A percentile compares a stretch with the other conserved stretches of the same genome.
These are phyloP conservation scores for Osmerus eperlanus DNA, from an alignment of 2,113 vertebrate species.

Conservation along the genomic window DNA sequence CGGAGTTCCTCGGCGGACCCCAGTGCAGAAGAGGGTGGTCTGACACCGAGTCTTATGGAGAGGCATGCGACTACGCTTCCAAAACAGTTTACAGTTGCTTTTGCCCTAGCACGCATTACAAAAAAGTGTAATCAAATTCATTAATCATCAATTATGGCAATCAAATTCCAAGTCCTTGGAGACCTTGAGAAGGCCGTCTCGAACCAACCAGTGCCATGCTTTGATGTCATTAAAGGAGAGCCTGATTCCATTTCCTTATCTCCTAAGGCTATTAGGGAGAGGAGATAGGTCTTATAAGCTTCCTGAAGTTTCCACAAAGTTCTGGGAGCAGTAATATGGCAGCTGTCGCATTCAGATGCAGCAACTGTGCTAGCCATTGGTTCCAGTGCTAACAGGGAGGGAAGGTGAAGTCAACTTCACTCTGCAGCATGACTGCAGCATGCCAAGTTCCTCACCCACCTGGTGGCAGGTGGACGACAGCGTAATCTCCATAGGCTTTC, in stretches of 20 bases:
- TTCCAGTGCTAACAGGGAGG: constrained; percentile 44
- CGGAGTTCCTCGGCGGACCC: not conserved
- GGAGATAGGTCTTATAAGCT: constrained; percentile 41
- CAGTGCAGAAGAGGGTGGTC: not conserved
- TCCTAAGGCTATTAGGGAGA: constrained; percentile 31
- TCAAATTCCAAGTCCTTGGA: too few species aligned
- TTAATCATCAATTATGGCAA: too few species aligned
- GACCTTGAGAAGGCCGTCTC: too few species aligned
- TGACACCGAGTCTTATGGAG: too few species aligned
- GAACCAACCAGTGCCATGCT: not conserved
- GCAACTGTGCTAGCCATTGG: constrained; percentile 23
- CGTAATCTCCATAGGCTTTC: constrained; percentile 69
- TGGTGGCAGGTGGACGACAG: constrained; percentile 70
- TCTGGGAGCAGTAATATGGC: constrained; percentile 63
- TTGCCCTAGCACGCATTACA: too few species aligned
- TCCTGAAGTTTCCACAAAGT: constrained; percentile 65
- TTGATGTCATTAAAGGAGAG: constrained; percentile 13
- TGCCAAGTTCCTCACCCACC: constrained; percentile 60
- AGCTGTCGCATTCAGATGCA: constrained; percentile 59
- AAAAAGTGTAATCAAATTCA: too few species aligned
- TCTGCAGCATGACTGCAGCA: constrained; percentile 67
- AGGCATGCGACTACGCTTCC: too few species aligned
- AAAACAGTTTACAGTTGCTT: too few species aligned
- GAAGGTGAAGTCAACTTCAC: constrained; percentile 62
- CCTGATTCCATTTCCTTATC: constrained; percentile 29